phyloP scores from a whole-genome alignment of 2,113 vertebrate species.

The Sialia sialis region DNA sequence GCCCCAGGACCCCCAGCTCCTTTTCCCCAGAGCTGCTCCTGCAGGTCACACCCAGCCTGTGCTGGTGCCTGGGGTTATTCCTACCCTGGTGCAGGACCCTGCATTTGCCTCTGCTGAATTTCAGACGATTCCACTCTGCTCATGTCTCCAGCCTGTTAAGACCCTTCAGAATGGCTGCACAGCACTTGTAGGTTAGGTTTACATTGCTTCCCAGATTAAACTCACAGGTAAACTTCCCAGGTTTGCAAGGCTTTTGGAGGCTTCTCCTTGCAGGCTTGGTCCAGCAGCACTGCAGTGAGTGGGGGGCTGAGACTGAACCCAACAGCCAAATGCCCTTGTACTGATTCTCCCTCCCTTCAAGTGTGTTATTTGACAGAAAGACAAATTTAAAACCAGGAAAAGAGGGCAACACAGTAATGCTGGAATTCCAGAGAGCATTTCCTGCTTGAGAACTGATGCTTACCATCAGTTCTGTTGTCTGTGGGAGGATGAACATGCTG shows the following conservation, averaged over 20 bases:
- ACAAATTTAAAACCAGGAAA: neutral
- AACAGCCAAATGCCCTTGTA: neutral
- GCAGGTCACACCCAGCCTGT: neutral
- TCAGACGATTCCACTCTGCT: neutral
- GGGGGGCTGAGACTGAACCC: neutral
- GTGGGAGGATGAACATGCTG: neutral
- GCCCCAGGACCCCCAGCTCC: neutral
- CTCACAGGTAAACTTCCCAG: neutral
- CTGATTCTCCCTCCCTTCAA: rapidly evolving
- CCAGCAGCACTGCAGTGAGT: neutral
- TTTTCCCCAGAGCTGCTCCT: neutral
- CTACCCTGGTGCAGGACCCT: neutral
- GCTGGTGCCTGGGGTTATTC: neutral
- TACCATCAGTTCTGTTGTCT: neutral
- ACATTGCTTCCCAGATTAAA: neutral
- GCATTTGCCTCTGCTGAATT: neutral
- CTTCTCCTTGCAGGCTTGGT: neutral
- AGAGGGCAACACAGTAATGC: neutral
- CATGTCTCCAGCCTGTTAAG: neutral
- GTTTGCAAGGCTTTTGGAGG: too few species aligned
- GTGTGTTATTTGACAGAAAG: neutral
- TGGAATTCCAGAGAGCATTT: neutral
- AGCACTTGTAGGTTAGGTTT: neutral
- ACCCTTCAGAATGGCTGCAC: neutral
- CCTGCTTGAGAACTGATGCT: neutral